Evolutionary conservation across 1,140 invertebrate genomes (phyloP), one percentile per base, ranked within the genome.

Genomic region (Eubasilissa regina): DNA sequence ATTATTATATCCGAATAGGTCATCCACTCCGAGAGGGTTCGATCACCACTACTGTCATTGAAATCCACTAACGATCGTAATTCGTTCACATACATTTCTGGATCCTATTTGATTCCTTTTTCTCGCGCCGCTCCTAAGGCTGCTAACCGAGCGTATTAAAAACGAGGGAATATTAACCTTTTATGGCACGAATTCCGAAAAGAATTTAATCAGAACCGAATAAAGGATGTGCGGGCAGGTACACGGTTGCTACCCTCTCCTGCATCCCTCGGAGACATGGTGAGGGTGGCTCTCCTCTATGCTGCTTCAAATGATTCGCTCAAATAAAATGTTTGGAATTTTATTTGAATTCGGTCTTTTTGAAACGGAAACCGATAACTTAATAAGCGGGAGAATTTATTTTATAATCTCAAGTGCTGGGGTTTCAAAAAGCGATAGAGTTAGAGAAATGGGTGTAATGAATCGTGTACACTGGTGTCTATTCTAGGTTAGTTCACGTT

Each of bases 161-260:
- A 73, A 73, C 47, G 68, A 53, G 19, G 68, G 68, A 51, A 73
- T 73, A 73, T 73, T 53, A 73, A 73, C 68, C 68, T 73, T 73
- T 73, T 73, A 73, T 73, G 48, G 68, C 21, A 55, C 51, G 68
- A 73, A 55, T 55, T 73, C 48, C 68, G 47, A 73, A 68, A 73
- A 73, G 68, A 73, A 73, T 73, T 73, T 73, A 73, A 73, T 73
- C 68, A 73, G 68, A 73, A 55, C 47, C 47, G 48, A 53, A 73
- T 15, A 73, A 73, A 73, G 68, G 68, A 73, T 35, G 47, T 15
- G 25, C 44, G 64, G 44, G 48, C 25, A 51, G 44, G 35, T 64
- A 64, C 35, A 21, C 55, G 35, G 60, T 64, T 17, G 60, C 25
- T 25, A 43, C 25, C 48, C 48, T 51, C n/a, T 51, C 48, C 19